Evolutionary conservation across 2,797 vertebrate genomes (phyloP).

Genomic region (Coranthus polyacanthus): DNA sequence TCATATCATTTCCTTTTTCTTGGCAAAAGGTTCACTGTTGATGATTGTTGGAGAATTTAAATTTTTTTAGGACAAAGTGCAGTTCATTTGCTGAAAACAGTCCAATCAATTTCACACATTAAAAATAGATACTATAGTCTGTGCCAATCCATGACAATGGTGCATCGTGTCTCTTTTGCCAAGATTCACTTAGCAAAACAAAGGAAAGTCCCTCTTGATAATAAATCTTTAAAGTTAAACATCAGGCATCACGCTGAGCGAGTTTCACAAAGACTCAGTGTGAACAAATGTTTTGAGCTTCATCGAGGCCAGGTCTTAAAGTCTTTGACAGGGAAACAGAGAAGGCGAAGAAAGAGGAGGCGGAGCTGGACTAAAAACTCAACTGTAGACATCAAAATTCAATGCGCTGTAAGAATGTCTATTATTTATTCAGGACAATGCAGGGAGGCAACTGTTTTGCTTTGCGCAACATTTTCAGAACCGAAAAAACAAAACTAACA

Average conservation of each 20-base stretch:
- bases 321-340: slow-evolving; percentile 45
- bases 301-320: slow-evolving; percentile 24
- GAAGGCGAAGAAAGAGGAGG: slow-evolving; percentile 31
- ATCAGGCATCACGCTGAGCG: slow-evolving; percentile 27
- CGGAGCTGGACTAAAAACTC: slow-evolving; percentile 17
- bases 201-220: slow-evolving; percentile 9
- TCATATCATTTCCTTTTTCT: not conserved
- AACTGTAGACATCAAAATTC: slow-evolving; percentile 17
- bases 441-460: slow-evolving; percentile 5
- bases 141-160: not conserved
- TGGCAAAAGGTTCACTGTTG: not conserved
- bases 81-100: not conserved
- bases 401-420: slow-evolving; percentile 17
- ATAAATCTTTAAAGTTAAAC: slow-evolving; percentile 27
- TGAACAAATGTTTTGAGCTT: slow-evolving; percentile 55
- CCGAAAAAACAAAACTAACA: slow-evolving; percentile 1
- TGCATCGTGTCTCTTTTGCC: not conserved
- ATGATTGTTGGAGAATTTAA: not conserved
- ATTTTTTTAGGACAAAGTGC: not conserved
- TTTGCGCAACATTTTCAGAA: slow-evolving; percentile 22
- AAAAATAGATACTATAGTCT: not conserved
- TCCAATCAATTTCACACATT: not conserved
- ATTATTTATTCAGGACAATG: slow-evolving; percentile 31
- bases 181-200: not conserved
- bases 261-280: slow-evolving; percentile 53